Evolutionary conservation across 2,888 invertebrate genomes (phyloP).

Genomic region (Andrena camellia): DNA sequence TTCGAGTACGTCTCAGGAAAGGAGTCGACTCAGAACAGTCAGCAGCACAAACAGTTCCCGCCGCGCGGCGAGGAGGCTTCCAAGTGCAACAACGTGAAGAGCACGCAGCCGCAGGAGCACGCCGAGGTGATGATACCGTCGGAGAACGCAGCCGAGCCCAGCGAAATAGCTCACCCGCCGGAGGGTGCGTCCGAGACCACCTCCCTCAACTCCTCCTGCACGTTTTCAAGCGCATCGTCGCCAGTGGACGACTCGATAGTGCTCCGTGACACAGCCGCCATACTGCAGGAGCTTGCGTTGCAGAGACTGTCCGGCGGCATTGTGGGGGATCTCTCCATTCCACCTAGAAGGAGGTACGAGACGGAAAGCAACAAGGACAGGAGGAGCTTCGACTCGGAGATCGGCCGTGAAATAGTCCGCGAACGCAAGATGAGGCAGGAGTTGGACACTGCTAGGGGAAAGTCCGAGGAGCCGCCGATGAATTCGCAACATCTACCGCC

Average conservation of each 20-base stretch:
- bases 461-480: constrained; percentile 77
- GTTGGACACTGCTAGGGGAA: constrained; percentile 79
- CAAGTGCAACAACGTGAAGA: constrained; percentile 70
- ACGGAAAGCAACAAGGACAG: constrained; percentile 78
- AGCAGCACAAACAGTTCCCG: constrained; percentile 73
- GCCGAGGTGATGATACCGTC: constrained; percentile 80
- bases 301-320: constrained; percentile 82
- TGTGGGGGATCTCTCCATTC: constrained; percentile 73
- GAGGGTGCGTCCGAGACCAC: constrained; percentile 80
- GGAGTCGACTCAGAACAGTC: constrained; percentile 64
- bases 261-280: constrained; percentile 81
- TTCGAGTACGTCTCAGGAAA: constrained; percentile 75
- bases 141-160: constrained; percentile 82
- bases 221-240: constrained; percentile 78
- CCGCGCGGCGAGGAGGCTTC: constrained; percentile 70
- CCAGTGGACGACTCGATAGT: constrained; percentile 79
- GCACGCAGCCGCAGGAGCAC: constrained; percentile 69
- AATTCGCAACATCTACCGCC: constrained; percentile 86
- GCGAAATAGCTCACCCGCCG: constrained; percentile 81
- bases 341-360: constrained; percentile 76
- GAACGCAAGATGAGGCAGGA: constrained; percentile 85
- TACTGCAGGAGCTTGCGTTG: constrained; percentile 82
- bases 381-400: constrained; percentile 86
- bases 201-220: constrained; percentile 76
- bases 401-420: constrained; percentile 85